Conservation (phyloP, 2,888 invertebrate genomes). For the Neocrepidodera transversa region DNA sequence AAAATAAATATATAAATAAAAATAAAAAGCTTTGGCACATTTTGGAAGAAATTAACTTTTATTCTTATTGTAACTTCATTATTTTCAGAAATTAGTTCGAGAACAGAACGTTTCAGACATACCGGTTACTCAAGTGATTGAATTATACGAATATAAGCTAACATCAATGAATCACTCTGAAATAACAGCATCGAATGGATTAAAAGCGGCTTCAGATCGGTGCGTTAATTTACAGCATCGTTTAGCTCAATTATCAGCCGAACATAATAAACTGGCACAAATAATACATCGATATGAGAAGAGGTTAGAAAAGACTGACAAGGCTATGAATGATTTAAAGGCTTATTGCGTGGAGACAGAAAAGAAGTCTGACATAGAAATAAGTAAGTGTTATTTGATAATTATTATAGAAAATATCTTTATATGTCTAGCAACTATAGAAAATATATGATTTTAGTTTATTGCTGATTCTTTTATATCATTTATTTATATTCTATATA, state of each 20-base stretch:
- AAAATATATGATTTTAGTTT: too few species aligned
- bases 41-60: too few species aligned
- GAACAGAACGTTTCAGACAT: slow-evolving; percentile 62
- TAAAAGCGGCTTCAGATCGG: slow-evolving; percentile 63
- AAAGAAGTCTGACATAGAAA: slow-evolving; percentile 22
- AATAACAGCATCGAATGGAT: slow-evolving; percentile 61
- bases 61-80: not conserved
- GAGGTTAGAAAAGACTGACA: slow-evolving; percentile 59
- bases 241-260: slow-evolving; percentile 61
- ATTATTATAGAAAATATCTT: not conserved
- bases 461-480: too few species aligned
- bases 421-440: not conserved
- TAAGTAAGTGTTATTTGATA: slow-evolving; percentile 23
- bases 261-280: slow-evolving; percentile 62
- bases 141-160: slow-evolving; percentile 75
- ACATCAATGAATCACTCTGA: slow-evolving; percentile 64
- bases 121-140: slow-evolving; percentile 74
- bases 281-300: slow-evolving; percentile 63
- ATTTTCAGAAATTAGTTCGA: slow-evolving; percentile 31
- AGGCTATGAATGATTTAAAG: slow-evolving; percentile 46
- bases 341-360: slow-evolving; percentile 22
- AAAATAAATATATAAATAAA: too few species aligned
- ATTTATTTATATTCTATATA: too few species aligned
- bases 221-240: slow-evolving; percentile 63
- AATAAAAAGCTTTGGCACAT: too few species aligned